Evolutionary conservation across 2,113 vertebrate genomes (phyloP), one percentile per base, ranked within the genome.

Genomic region (Chauna torquata): DNA sequence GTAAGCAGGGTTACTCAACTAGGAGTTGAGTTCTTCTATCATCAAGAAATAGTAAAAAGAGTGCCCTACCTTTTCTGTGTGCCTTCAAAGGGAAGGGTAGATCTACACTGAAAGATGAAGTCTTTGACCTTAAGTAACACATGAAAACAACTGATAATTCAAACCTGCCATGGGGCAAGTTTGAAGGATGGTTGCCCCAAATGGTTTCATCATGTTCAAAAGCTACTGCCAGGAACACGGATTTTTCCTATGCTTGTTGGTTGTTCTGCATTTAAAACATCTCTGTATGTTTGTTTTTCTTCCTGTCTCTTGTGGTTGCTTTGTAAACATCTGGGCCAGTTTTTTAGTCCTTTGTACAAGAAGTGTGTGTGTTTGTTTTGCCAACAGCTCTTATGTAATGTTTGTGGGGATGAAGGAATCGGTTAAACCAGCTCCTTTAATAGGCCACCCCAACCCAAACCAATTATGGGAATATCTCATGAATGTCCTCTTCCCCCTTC

Each of bases 241-340:
- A 44, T 72, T 91, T 91, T 78, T 47, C 89, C 82, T 86, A 16
- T 82, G 87, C 82, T 94, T 91, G 78, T 74, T 94, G 66, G 70
- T 92, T 92, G 70, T 81, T 96, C 71, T 95, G 91, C 86, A 55
- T 97, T 92, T 95, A 38, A 94, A 96, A 90, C 32, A 47, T 96
- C 82, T 94, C 91, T 96, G 84, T 89, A 91, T 89, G 92, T 95
- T 97, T 97, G 90, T 95, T 95, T 95, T 94, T 92, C 87, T 97
- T 97, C 91, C 91, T 88, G 92, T 88, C 92, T 95, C 92, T 92
- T 94, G 94, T 54, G 86, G 92, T 91, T 82, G 84, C 92, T 97
- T 95, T 97, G 95, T 94, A 97, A 97, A 96, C 95, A 97, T 97
- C 91, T 94, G 96, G 92, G 91, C 90, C 95, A 87, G 11, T 64